Evolutionary conservation across 2,113 vertebrate genomes (phyloP), one percentile per base, ranked within the genome.

Genomic region (Xenopus laevis): DNA sequence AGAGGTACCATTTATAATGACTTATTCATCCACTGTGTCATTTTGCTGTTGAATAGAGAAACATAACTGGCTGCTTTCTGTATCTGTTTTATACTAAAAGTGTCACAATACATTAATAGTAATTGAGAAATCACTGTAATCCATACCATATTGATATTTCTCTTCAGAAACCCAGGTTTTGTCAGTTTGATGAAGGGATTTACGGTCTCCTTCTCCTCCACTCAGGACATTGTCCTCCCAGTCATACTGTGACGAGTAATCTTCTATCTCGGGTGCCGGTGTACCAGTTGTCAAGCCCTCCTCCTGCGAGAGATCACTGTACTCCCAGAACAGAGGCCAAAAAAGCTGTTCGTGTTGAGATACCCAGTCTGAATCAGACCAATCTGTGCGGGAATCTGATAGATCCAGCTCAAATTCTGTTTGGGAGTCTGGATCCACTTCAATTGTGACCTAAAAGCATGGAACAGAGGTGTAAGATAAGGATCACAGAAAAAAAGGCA

Each of bases 241-340:
- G 18, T 94, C 93, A n/a, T 94, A 92, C 7, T 93, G 89, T 15
- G 91, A 78, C 18, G 87, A 81, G 74, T 95, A 92, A 78, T 94
- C 92, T 2, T 92, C 88, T 3, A 76, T 73, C 7, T 79, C 81
- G 79, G 64, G 82, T 86, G 20, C 79, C 77, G 10, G 69, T 45
- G 63, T 83, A 72, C 17, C 82, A 61, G 16, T 64, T 78, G 57
- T 83, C 81, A 55, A 80, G 73, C 2, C 81, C 76, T 80, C 89
- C 10, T 87, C 90, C 76, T 94, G 91, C 1, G 91, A 2, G 0
- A 85, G 86, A 46, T 94, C 92, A 0, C 83, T 88, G 80, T 95
- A 95, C 74, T 92, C 89, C 96, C 94, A 95, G 82, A 96, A 95
- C 64, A 96, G 91, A 0, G 95, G 93, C 95, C 94, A 96, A 86